Base-by-base conservation (phyloP, 2,888 invertebrate species). In the Tetragnatha montana region DNA sequence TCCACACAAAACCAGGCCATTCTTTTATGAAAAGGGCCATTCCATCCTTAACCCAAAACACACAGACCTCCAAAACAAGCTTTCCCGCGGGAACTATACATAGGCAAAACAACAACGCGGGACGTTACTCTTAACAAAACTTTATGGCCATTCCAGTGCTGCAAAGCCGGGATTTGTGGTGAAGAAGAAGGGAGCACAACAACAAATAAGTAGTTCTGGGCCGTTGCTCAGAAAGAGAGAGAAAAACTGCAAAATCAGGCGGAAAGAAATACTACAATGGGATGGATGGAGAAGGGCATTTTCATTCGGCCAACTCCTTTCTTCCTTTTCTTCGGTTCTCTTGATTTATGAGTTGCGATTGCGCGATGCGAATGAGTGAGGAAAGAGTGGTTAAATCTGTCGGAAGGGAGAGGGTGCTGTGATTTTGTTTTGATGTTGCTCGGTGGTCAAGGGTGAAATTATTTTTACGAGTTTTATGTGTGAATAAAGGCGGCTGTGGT, bases 171-270 rank as follows among this genome's bases (percentile, higher is more conserved):
- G 83, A 88, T 88, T 88, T 88, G 88, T 88, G 83, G 80, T 21
- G 76, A 60, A 88, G 35, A 35, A 35, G 35, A 35, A 35, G 35
- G 73, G 71, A 68, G 22, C 68, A 80, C 83, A 88, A 79, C 83
- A 88, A 79, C 76, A 83, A 84, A 88, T 88, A 88, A 88, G 74
- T 84, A 80, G 78, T 83, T 88, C 73, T 80, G 68, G 80, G 35
- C 51, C 71, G 83, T 88, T 82, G 35, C 70, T 76, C 70, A 22
- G 17, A n/a, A 68, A 47, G 69, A 19, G 47, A 47, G 83, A 12
- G 47, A 21, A 49, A 51, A 78, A 47, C 73, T 78, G 85, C 78
- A 78, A 85, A 85, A 78, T 79, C 78, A 79, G 70, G 78, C 71
- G 78, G 70, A 85, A 85, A 85, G 85, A 85, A 78, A 81, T 51